Evolutionary conservation across 2,113 vertebrate genomes (phyloP), one percentile per base, ranked within the genome.

Genomic region (Poeciliopsis occidentalis): DNA sequence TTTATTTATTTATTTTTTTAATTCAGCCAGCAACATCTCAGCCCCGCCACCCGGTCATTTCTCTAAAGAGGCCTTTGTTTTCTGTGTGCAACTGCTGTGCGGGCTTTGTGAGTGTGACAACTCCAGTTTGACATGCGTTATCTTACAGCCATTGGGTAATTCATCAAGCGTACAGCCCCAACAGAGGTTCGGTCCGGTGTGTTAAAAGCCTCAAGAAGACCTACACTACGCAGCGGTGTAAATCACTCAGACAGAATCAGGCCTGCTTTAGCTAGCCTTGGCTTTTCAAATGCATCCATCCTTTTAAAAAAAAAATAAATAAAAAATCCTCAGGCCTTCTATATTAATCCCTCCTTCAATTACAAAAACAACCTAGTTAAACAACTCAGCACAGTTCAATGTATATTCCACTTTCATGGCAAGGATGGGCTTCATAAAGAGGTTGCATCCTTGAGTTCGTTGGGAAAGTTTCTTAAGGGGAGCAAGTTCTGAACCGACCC

Each of bases 221-320:
- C 78, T 69, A 69, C 29, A 24, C 67, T 68, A 75, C 79, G 81
- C 72, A 30, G 83, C 15, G 80, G 83, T 80, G 92, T 92, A 93
- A 93, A 95, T 93, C 93, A 92, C 86, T 60, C 11, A 79, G 92
- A 94, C 92, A 94, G 91, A 93, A 92, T 93, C 85, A 80, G 92
- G 89, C 60, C 89, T 90, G 85, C 83, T 85, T 72, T 63, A 67
- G 64, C 29, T 60, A 86, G 85, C 67, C 54, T 73, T 34, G 57
- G 81, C 68, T 73, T 87, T 90, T 64, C 81, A 37, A 82, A 89
- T 8, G 30, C 69, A 79, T 57, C 67, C 70, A 76, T 83, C 85
- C 37, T 47, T 82, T 88, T 87, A 32, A 34, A 34, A 34, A 37
- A 37, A 32, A 32, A 32, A 4, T 6, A 32, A 70, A n/a, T n/a